Evolutionary conservation across 2,888 invertebrate genomes (phyloP).

Genomic region (Miltochrista miniata): DNA sequence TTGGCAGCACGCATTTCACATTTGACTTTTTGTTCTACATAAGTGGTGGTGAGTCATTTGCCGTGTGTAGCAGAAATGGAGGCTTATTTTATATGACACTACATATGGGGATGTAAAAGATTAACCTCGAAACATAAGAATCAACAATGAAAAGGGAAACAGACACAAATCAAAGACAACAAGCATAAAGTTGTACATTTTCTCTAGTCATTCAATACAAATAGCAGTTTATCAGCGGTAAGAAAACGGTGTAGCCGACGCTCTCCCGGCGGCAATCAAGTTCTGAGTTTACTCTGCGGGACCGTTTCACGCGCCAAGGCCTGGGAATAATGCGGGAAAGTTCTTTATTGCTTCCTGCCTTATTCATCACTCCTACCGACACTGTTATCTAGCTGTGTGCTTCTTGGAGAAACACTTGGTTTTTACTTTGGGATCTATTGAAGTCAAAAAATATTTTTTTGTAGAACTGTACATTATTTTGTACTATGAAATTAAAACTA

Average conservation of each 20-base stretch:
- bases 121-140: neutral
- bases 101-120: no score
- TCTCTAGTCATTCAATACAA: conserved; percentile 33
- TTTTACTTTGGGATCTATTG: no score
- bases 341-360: conserved; percentile 58
- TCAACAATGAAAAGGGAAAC: neutral
- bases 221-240: conserved; percentile 51
- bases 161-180: neutral
- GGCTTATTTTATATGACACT: no score
- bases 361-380: conserved; percentile 55
- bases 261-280: conserved; percentile 47
- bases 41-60: no score
- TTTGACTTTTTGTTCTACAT: no score
- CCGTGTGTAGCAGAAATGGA: no score
- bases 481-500: no score
- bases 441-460: no score
- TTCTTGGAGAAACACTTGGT: no score
- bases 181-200: conserved; percentile 27
- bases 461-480: no score
- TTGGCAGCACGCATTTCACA: no score
- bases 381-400: conserved; percentile 14
- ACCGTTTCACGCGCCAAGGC: conserved; percentile 31
- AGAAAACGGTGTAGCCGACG: conserved; percentile 42
- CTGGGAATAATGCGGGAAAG: conserved; percentile 45
- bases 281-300: conserved; percentile 38